A percentile compares a stretch with the other conserved stretches of the same genome.
phyloP scores from a whole-genome alignment of 2,797 vertebrate genomes.

The Catharus ustulatus region DNA sequence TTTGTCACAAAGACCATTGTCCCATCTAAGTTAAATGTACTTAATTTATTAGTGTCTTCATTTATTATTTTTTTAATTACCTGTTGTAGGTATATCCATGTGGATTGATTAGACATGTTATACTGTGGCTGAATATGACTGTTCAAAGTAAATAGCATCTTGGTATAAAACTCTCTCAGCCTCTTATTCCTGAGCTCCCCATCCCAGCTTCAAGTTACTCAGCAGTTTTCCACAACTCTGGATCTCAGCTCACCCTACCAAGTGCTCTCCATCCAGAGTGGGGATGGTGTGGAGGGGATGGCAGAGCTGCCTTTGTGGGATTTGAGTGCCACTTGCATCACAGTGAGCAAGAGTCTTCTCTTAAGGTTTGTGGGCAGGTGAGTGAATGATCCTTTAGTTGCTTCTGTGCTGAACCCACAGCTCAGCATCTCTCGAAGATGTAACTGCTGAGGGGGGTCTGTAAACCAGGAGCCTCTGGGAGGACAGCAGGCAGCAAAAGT shows the following conservation, averaged over 20 bases:
- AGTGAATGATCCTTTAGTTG: neutral
- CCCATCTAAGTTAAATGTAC: constrained; percentile 45
- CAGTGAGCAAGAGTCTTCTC: neutral
- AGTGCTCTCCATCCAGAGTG: neutral
- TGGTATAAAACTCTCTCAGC: constrained; percentile 32
- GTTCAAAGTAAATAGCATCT: constrained; percentile 57
- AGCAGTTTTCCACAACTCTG: accelerated
- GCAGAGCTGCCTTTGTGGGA: neutral
- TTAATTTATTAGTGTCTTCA: constrained; percentile 67
- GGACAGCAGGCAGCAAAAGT: neutral
- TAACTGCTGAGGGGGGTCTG: neutral
- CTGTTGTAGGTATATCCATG: neutral
- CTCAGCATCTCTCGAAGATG: neutral
- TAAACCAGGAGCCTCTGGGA: neutral
- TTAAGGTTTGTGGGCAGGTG: neutral
- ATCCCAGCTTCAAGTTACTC: neutral
- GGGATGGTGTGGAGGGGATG: neutral
- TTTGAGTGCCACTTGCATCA: neutral
- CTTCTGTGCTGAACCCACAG: neutral
- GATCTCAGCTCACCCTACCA: neutral
- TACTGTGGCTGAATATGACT: neutral
- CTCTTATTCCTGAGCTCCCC: constrained; percentile 16
- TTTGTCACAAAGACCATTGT: neutral
- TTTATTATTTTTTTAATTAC: constrained; percentile 37
- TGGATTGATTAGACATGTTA: neutral